Conservation (phyloP, 2,797 vertebrate species). For the Decapterus maruadsi region DNA sequence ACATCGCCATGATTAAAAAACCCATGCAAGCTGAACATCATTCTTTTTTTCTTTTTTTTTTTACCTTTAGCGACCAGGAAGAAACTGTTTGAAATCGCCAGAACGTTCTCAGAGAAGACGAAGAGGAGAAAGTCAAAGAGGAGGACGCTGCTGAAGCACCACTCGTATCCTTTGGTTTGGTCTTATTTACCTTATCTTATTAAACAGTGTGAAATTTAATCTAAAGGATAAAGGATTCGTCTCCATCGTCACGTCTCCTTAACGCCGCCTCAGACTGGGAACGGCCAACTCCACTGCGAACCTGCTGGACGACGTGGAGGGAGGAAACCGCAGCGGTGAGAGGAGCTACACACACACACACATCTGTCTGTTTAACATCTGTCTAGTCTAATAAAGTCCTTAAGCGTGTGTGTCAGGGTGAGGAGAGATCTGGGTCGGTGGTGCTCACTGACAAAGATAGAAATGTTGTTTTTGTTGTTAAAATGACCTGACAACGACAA, state of each 20-base stretch:
- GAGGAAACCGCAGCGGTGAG: constrained; percentile 92
- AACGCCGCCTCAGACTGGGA: constrained; percentile 87
- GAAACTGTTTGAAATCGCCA: constrained; percentile 97
- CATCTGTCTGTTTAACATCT: too few species aligned
- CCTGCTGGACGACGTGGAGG: constrained; percentile 94
- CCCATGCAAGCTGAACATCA: too few species aligned
- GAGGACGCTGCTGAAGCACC: constrained; percentile 92
- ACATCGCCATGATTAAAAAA: too few species aligned
- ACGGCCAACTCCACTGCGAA: constrained; percentile 95
- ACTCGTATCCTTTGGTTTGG: constrained; percentile 91
- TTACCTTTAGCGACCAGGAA: constrained; percentile 91
- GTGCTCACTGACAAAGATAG: too few species aligned
- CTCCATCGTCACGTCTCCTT: constrained; percentile 60
- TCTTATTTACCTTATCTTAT: too few species aligned
- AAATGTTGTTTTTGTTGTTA: too few species aligned
- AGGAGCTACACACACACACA: background rate
- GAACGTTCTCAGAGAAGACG: constrained; percentile 96
- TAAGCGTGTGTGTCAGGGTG: too few species aligned
- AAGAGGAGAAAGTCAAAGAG: constrained; percentile 96
- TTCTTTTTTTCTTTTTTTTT: constrained; percentile 11
- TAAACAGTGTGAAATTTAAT: too few species aligned
- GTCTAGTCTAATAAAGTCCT: too few species aligned
- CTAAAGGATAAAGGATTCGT: too few species aligned
- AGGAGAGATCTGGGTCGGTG: too few species aligned
- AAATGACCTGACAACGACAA: too few species aligned